A percentile compares a stretch with the other conserved stretches of the same genome.
phyloP scores from a whole-genome alignment of 2,797 vertebrate genomes.

The Prunella strophiata region DNA sequence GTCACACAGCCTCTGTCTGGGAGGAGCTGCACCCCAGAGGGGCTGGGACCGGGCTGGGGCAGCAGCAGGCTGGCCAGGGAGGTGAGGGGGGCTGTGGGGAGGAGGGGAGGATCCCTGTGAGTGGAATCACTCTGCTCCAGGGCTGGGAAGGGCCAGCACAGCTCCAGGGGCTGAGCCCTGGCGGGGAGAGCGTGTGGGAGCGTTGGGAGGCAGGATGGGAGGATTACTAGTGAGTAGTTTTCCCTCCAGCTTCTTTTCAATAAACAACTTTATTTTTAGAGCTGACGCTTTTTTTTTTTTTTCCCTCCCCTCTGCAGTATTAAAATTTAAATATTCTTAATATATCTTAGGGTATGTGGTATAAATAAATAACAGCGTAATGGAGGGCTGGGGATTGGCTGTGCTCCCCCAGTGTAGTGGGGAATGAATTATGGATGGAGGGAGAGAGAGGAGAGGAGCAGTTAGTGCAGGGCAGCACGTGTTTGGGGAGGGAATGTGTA shows the following conservation, averaged over 20 bases:
- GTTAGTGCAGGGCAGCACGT: neutral
- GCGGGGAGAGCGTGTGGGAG: neutral
- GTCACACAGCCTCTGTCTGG: neutral
- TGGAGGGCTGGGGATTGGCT: conserved; percentile 46
- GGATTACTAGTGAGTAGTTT: conserved; percentile 60
- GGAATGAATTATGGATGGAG: conserved; percentile 32
- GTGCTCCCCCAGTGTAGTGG: neutral
- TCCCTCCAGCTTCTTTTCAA: conserved; percentile 61
- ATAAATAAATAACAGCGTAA: conserved; percentile 66
- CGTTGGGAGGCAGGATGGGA: conserved; percentile 7
- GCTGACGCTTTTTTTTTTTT: conserved; percentile 26
- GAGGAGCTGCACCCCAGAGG: neutral
- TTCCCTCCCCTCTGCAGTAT: neutral
- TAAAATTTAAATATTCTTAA: conserved; percentile 71
- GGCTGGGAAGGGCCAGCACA: neutral
- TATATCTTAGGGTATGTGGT: conserved; percentile 62
- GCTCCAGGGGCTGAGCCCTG: neutral
- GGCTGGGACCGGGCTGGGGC: accelerated
- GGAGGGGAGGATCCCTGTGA: neutral
- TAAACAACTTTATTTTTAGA: conserved; percentile 71
- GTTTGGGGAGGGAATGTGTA: neutral
- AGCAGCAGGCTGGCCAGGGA: neutral
- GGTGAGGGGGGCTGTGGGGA: neutral
- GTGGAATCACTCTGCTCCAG: accelerated
- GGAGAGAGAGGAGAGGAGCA: neutral